A percentile compares a stretch with the other conserved stretches of the same genome.
Evolutionary conservation across 2,888 invertebrate species (phyloP).

Genomic region (Agrochola macilenta): DNA sequence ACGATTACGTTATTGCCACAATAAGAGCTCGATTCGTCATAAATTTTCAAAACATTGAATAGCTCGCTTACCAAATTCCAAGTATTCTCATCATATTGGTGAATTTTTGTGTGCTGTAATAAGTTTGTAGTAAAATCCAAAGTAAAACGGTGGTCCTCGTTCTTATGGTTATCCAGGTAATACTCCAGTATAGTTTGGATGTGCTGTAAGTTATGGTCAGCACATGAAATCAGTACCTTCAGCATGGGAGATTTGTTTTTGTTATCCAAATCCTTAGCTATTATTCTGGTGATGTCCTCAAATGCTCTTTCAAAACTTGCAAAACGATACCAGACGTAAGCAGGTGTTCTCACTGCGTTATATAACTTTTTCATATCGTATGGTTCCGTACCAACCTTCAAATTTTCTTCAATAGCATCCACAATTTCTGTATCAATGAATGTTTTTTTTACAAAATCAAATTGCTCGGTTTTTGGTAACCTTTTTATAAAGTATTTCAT

Average conservation of each 20-base stretch:
- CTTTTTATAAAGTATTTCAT: constrained; percentile 73
- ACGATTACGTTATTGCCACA: constrained; percentile 32
- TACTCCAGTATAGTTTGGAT: constrained; percentile 74
- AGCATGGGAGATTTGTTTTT: constrained; percentile 70
- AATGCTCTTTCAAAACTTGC: constrained; percentile 79
- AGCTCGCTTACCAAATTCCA: constrained; percentile 79
- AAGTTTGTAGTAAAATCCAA: constrained; percentile 71
- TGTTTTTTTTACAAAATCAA: constrained; percentile 76
- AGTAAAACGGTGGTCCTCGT: constrained; percentile 71
- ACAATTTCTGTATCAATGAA: constrained; percentile 74
- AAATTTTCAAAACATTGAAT: constrained; percentile 75
- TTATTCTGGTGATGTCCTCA: constrained; percentile 65
- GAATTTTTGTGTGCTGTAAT: constrained; percentile 66
- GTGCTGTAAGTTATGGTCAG: constrained; percentile 69
- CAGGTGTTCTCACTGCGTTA: constrained; percentile 42
- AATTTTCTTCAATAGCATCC: constrained; percentile 56
- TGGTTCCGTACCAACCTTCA: constrained; percentile 60
- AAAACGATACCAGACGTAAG: constrained; percentile 78
- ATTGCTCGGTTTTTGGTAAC: constrained; percentile 75
- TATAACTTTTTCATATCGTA: constrained; percentile 65
- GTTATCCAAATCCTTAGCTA: constrained; percentile 59
- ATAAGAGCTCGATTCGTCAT: constrained; percentile 62
- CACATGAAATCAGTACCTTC: constrained; percentile 72
- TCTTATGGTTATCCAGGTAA: constrained; percentile 74
- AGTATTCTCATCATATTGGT: constrained; percentile 72